These are phyloP conservation scores for Oncorhynchus gorbuscha DNA, from an alignment of 2,113 vertebrate genomes.

Conservation along the genomic window DNA sequence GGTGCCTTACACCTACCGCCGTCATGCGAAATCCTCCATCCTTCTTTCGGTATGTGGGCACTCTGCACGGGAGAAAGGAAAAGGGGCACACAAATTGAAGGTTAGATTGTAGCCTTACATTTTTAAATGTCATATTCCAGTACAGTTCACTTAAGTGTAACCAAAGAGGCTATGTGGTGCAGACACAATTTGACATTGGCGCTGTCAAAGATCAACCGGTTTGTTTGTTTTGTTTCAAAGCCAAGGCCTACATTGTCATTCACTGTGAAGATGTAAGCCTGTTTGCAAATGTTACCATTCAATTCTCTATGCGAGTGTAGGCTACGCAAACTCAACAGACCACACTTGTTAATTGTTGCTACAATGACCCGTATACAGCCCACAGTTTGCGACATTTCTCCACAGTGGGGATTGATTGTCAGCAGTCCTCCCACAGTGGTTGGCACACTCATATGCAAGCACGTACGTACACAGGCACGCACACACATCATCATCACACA, in stretches of 20 bases:
- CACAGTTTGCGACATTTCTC: background rate
- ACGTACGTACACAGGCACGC: too few relatives aligned
- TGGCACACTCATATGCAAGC: conserved; percentile 18
- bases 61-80: conserved; percentile 59
- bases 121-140: background rate
- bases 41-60: conserved; percentile 76
- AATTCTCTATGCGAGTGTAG: background rate
- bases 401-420: background rate
- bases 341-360: background rate
- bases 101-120: background rate
- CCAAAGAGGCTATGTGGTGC: conserved; percentile 39
- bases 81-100: conserved; percentile 32
- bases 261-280: background rate
- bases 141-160: conserved; percentile 10
- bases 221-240: conserved; percentile 3
- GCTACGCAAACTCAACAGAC: background rate
- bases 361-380: conserved; percentile 10
- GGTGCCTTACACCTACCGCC: conserved; percentile 73
- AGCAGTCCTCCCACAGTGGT: conserved; percentile 29
- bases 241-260: background rate
- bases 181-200: background rate
- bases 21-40: conserved; percentile 66
- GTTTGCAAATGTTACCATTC: background rate
- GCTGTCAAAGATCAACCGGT: background rate
- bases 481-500: background rate